Conservation (phyloP, 2,888 invertebrate genomes). For the Drosophila borealis region DNA sequence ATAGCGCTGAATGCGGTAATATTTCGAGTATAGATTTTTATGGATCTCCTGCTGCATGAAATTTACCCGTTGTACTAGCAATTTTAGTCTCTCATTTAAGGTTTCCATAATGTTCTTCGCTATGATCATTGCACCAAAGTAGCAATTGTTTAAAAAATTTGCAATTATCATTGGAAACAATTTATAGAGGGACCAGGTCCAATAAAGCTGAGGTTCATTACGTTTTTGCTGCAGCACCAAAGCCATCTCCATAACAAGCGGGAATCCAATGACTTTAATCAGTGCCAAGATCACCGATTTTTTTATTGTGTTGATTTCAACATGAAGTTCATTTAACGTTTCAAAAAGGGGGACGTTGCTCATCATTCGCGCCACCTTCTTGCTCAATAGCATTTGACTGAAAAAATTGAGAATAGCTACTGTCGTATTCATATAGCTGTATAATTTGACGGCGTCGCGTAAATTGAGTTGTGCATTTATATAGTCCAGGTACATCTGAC, state of each 20-base stretch:
- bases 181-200: slow-evolving; percentile 66
- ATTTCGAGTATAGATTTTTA: slow-evolving; percentile 64
- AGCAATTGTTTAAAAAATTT: slow-evolving; percentile 76
- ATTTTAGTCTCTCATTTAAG: slow-evolving; percentile 69
- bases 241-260: slow-evolving; percentile 63
- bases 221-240: slow-evolving; percentile 67
- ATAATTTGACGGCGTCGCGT: slow-evolving; percentile 73
- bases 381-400: slow-evolving; percentile 50
- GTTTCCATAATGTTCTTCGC: slow-evolving; percentile 60
- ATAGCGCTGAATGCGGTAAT: slow-evolving; percentile 78
- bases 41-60: slow-evolving; percentile 63
- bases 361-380: slow-evolving; percentile 50
- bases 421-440: slow-evolving; percentile 77
- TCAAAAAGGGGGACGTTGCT: slow-evolving; percentile 62
- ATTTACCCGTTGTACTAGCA: slow-evolving; percentile 70
- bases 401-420: slow-evolving; percentile 70
- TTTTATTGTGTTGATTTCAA: slow-evolving; percentile 42
- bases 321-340: slow-evolving; percentile 55
- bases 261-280: slow-evolving; percentile 70
- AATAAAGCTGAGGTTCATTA: slow-evolving; percentile 57
- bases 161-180: slow-evolving; percentile 79
- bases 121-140: slow-evolving; percentile 74
- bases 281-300: slow-evolving; percentile 48
- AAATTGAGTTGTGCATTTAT: slow-evolving; percentile 61
- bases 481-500: slow-evolving; percentile 68